phyloP scores from a whole-genome alignment of 2,797 vertebrate genomes.

The Mycteria americana region DNA sequence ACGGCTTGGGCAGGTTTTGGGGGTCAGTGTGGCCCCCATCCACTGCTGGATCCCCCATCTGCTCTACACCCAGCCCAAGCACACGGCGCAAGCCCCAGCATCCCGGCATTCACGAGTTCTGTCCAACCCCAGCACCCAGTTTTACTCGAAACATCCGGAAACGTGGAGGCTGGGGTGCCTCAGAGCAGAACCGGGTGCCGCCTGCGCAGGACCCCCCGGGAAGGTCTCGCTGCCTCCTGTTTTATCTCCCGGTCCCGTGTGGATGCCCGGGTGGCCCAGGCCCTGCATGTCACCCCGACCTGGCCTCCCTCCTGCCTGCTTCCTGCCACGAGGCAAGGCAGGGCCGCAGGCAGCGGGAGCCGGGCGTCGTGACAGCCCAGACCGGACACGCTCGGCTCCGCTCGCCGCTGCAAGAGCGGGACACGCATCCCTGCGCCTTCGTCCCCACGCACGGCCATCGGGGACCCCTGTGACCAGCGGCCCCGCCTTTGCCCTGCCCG shows the following conservation, averaged over 20 bases:
- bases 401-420: background rate
- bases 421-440: background rate
- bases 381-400: accelerated
- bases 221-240: accelerated
- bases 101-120: accelerated
- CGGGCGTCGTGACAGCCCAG: background rate
- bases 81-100: background rate
- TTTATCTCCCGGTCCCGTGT: accelerated
- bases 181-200: accelerated
- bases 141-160: background rate
- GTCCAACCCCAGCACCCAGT: background rate
- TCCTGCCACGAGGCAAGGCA: constrained; percentile 54
- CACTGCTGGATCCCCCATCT: background rate
- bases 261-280: background rate
- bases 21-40: background rate
- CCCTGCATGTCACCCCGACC: background rate
- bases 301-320: background rate
- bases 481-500: background rate
- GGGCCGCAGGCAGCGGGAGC: background rate
- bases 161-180: accelerated
- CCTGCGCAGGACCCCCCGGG: accelerated
- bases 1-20: accelerated
- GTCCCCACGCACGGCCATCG: accelerated
- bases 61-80: background rate
- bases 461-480: background rate